Evolutionary conservation across 2,797 vertebrate genomes (phyloP), one percentile per base, ranked within the genome.

Genomic region (Oceanodroma leucorhoa): DNA sequence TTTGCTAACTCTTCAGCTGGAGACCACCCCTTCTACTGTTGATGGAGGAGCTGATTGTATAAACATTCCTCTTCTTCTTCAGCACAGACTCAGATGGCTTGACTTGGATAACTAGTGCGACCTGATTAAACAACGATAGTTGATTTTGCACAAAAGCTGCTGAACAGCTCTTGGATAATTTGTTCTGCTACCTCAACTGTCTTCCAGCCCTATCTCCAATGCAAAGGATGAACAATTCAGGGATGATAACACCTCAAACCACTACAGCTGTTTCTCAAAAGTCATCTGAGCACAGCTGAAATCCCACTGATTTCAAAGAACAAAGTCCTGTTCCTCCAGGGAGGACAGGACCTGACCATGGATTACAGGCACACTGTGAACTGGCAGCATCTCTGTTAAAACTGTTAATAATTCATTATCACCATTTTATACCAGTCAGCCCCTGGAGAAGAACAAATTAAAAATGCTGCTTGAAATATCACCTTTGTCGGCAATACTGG

Each of bases 391-490:
- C 2, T 2, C 80, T 87, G 66, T 85, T 94, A 87, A 91, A 95
- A 57, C 26, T 29, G 30, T 92, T 87, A 95, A 94, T 94, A 96
- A 96, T 94, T 96, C 71, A 94, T 94, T 89, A 90, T 46, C 38
- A 18, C 38, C 61, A 73, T 81, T 78, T 90, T 73, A 84, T 50
- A 84, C 61, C 30, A 87, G 64, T 14, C 34, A 54, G 45, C 20
- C 87, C 60, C 90, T 67, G 55, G 80, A 94, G 90, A 89, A 84
- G 48, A 82, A 51, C 30, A 94, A 95, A 96, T 95, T 96, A 80
- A 94, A 96, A 93, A 92, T 71, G 83, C 78, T 94, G 38, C 90
- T 94, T 93, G 91, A 97, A 96, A 93, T 94, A 92, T 24, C 73
- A 91, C 72, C 64, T 29, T 87, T 87, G 77, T 55, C 14, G 3